Percentiles rank a stretch among this genome's conserved stretches.
These are phyloP conservation scores for Rhadinocentrus ornatus DNA, from an alignment of 2,797 vertebrate genomes.

Conservation along the genomic window DNA sequence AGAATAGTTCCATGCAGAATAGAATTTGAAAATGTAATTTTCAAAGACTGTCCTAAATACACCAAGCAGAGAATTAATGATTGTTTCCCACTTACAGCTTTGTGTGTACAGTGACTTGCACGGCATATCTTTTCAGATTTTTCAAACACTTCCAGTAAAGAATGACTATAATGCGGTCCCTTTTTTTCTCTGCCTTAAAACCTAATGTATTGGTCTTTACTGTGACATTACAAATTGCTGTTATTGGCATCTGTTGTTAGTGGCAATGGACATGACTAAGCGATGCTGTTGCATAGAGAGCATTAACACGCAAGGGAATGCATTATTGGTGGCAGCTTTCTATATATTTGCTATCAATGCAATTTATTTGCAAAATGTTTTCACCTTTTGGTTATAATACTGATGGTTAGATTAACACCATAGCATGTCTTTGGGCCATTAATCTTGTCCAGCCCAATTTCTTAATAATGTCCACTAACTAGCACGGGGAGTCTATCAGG, in stretches of 20 bases:
- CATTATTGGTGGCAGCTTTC: slow-evolving; percentile 1
- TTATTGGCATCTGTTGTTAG: neutral
- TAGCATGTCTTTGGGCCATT: slow-evolving; percentile 32
- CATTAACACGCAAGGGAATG: slow-evolving; percentile 5
- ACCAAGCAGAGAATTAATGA: slow-evolving; percentile 65
- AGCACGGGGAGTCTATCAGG: slow-evolving; percentile 61
- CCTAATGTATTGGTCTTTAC: neutral
- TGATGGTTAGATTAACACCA: slow-evolving; percentile 8
- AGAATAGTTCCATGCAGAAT: slow-evolving; percentile 67
- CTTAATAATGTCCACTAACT: slow-evolving; percentile 71
- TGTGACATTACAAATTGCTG: slow-evolving; percentile 18
- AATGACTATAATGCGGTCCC: neutral
- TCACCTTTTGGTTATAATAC: neutral
- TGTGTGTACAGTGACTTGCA: slow-evolving; percentile 55
- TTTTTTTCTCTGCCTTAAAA: slow-evolving; percentile 18
- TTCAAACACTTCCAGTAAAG: slow-evolving; percentile 13
- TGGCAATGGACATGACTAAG: neutral
- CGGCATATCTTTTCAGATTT: slow-evolving; percentile 30
- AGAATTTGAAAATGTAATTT: slow-evolving; percentile 59
- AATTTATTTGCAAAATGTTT: slow-evolving; percentile 10
- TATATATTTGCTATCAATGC: slow-evolving; percentile 1
- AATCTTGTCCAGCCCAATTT: slow-evolving; percentile 44
- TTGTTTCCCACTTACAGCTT: slow-evolving; percentile 53
- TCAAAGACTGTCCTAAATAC: slow-evolving; percentile 54
- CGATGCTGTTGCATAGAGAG: neutral